Percentiles rank a stretch among this genome's conserved stretches.
phyloP scores from a whole-genome alignment of 2,888 invertebrate genomes.

The Odontocolon sp. region DNA sequence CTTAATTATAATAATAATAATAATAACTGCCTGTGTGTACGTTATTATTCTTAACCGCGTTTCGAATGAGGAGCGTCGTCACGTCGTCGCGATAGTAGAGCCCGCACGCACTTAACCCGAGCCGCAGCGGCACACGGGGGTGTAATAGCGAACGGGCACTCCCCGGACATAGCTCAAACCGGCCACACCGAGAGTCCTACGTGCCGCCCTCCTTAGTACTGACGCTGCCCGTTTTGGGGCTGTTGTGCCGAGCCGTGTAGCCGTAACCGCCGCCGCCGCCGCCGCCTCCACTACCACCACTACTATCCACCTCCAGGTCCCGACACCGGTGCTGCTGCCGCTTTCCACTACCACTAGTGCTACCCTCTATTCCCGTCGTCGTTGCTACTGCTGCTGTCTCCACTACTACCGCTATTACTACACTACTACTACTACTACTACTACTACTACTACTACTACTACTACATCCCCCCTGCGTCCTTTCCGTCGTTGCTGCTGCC shows the following conservation, averaged over 20 bases:
- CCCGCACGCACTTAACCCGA: constrained; percentile 44
- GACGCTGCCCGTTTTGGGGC: constrained; percentile 78
- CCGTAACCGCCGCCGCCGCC: constrained; percentile 59
- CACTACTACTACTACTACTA: constrained; percentile 19
- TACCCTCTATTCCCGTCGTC: background rate
- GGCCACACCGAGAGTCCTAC: constrained; percentile 76
- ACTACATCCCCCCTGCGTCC: constrained; percentile 31
- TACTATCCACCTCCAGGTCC: constrained; percentile 45
- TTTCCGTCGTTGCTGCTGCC: constrained; percentile 13
- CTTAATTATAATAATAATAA: background rate
- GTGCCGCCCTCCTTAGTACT: constrained; percentile 79
- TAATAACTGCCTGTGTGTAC: background rate
- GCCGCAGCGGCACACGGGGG: constrained; percentile 43
- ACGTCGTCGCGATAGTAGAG: constrained; percentile 13
- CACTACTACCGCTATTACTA: constrained; percentile 34
- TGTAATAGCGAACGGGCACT: constrained; percentile 70
- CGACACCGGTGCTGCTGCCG: constrained; percentile 11
- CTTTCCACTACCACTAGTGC: background rate
- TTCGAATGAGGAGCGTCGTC: background rate
- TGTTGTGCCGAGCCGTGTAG: constrained; percentile 76
- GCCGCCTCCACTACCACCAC: constrained; percentile 44
- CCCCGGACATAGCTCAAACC: constrained; percentile 77
- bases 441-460: constrained; percentile 38
- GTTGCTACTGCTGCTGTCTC: constrained; percentile 49
- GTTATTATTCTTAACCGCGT: constrained; percentile 10